These are phyloP conservation scores for Forbesichthys agassizii DNA, from an alignment of 2,113 vertebrate species.

Conservation along the genomic window DNA sequence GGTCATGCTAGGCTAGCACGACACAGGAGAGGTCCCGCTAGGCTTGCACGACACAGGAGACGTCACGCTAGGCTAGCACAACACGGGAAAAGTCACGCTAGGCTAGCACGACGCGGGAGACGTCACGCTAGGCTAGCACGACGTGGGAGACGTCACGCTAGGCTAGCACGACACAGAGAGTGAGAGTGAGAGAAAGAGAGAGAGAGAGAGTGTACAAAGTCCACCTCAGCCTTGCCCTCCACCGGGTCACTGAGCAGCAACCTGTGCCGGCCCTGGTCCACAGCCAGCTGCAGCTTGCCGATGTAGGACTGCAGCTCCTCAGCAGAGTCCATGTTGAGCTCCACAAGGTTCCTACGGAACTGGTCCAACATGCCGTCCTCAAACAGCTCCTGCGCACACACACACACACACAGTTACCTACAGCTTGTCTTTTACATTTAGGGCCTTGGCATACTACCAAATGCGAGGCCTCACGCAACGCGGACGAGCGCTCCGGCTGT, in stretches of 20 bases:
- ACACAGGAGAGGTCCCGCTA: not conserved
- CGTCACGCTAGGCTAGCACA: too few relatives aligned
- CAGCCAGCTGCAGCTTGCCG: constrained; percentile 85
- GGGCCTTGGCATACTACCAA: too few relatives aligned
- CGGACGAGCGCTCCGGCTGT: too few relatives aligned
- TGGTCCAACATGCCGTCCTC: constrained; percentile 79
- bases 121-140: too few relatives aligned
- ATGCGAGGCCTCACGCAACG: too few relatives aligned
- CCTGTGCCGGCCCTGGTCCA: constrained; percentile 88
- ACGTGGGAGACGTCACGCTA: too few relatives aligned
- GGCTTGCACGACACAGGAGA: too few relatives aligned
- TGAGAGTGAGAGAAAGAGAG: too few relatives aligned
- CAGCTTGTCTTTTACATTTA: too few relatives aligned
- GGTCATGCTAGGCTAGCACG: constrained; percentile 10
- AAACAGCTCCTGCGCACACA: constrained; percentile 68
- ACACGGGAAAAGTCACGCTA: constrained; percentile 13
- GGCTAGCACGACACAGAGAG: too few relatives aligned
- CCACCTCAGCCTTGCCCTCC: constrained; percentile 87
- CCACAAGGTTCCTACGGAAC: constrained; percentile 90
- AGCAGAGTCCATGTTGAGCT: constrained; percentile 97
- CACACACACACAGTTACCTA: constrained; percentile 26
- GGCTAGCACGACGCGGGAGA: not conserved
- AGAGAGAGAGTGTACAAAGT: not conserved
- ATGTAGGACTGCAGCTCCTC: constrained; percentile 97
- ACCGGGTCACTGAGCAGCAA: constrained; percentile 84